phyloP scores from a whole-genome alignment of 2,888 invertebrate species.

The Alsophila aescularia region DNA sequence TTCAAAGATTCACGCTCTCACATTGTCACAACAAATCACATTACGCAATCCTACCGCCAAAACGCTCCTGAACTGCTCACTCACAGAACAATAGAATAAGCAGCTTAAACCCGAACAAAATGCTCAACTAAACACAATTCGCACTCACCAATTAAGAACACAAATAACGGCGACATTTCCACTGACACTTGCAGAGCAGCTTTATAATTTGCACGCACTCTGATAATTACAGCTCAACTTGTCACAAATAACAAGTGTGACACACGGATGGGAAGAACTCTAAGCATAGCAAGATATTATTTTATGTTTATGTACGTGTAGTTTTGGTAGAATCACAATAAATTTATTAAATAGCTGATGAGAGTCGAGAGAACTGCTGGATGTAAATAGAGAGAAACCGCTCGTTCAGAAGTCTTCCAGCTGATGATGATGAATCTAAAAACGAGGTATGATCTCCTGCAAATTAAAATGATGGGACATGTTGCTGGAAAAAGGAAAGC shows the following conservation, averaged over 20 bases:
- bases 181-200: constrained; percentile 31
- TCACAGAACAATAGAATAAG: constrained; percentile 8
- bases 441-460: too few species aligned
- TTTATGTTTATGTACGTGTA: too few species aligned
- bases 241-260: constrained; percentile 52
- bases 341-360: too few species aligned
- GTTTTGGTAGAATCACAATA: too few species aligned
- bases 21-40: not conserved
- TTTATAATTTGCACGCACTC: constrained; percentile 53
- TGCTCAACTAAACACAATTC: constrained; percentile 36
- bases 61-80: not conserved
- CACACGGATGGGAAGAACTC: constrained; percentile 39
- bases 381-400: too few species aligned
- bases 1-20: not conserved
- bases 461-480: too few species aligned
- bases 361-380: too few species aligned
- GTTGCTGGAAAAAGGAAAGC: too few species aligned
- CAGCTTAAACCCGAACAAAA: constrained; percentile 8
- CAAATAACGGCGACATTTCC: constrained; percentile 53
- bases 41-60: not conserved
- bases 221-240: constrained; percentile 50
- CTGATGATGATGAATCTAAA: too few species aligned
- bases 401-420: too few species aligned
- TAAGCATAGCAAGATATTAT: too few species aligned
- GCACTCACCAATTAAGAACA: constrained; percentile 61